Percentiles rank a stretch among this genome's conserved stretches.
Conservation (phyloP, 2,888 invertebrate genomes). For the Drosophila demipolita region DNA sequence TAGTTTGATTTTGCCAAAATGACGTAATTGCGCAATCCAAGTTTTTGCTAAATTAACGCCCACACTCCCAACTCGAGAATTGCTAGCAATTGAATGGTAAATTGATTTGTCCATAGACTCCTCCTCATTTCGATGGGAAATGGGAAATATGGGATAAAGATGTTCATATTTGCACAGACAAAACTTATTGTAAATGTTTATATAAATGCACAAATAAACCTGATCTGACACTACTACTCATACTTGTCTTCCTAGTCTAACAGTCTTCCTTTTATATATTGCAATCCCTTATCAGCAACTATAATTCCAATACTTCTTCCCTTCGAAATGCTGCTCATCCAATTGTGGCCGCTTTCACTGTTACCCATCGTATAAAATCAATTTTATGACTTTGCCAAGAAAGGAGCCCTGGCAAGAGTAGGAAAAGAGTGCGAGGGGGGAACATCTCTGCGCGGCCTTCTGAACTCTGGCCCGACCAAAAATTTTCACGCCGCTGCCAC, state of each 20-base stretch:
- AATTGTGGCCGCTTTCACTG: conserved; percentile 67
- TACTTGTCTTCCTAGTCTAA: not conserved
- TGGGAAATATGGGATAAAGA: not conserved
- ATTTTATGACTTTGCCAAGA: conserved; percentile 73
- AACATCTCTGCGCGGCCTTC: conserved; percentile 47
- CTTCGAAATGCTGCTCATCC: conserved; percentile 3
- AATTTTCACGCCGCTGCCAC: conserved; percentile 71
- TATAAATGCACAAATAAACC: not conserved
- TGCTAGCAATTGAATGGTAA: not conserved
- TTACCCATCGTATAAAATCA: conserved; percentile 67
- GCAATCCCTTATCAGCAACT: not conserved
- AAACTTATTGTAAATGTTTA: not conserved
- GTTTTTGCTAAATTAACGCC: conserved; percentile 25
- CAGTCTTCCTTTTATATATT: not conserved
- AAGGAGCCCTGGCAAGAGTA: conserved; percentile 23
- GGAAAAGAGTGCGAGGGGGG: conserved; percentile 7
- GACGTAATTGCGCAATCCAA: conserved; percentile 57
- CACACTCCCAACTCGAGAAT: conserved; percentile 4
- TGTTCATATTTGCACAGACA: not conserved
- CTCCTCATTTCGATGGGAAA: not conserved
- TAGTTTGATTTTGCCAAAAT: conserved; percentile 77
- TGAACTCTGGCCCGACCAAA: conserved; percentile 74
- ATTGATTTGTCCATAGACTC: not conserved
- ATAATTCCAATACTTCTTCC: conserved; percentile 5
- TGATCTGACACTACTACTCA: not conserved